These are phyloP conservation scores for Jacana jacana DNA, from an alignment of 2,113 vertebrate species.

Conservation along the genomic window DNA sequence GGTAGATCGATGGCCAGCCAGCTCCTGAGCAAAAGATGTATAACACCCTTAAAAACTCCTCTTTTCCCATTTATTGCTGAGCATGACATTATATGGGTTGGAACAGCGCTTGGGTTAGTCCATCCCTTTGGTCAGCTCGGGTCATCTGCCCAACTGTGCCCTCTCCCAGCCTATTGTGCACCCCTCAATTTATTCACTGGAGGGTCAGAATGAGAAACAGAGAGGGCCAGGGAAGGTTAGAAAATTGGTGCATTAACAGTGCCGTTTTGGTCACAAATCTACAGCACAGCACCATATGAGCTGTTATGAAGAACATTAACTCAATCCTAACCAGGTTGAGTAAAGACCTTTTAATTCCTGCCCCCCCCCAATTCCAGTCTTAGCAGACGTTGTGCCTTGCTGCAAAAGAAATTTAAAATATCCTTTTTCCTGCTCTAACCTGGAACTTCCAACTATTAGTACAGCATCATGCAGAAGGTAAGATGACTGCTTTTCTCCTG, in stretches of 20 bases:
- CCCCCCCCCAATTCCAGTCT: neutral
- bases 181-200: accelerated
- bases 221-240: neutral
- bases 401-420: neutral
- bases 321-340: neutral
- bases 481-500: neutral
- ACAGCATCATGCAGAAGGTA: neutral
- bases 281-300: neutral
- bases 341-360: neutral
- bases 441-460: neutral
- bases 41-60: neutral
- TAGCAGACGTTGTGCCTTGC: neutral
- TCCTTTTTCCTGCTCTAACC: neutral
- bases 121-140: neutral
- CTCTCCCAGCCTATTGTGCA: neutral
- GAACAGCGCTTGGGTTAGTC: neutral
- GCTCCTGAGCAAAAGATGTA: neutral
- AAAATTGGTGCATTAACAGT: neutral
- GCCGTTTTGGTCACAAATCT: neutral
- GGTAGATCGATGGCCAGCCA: neutral
- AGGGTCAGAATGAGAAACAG: neutral
- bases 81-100: neutral
- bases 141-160: neutral
- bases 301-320: neutral
- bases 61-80: neutral